Percentiles rank a stretch among this genome's conserved stretches.
Evolutionary conservation across 1,140 invertebrate genomes (phyloP).

Genomic region (Druon quercuslanigerum): DNA sequence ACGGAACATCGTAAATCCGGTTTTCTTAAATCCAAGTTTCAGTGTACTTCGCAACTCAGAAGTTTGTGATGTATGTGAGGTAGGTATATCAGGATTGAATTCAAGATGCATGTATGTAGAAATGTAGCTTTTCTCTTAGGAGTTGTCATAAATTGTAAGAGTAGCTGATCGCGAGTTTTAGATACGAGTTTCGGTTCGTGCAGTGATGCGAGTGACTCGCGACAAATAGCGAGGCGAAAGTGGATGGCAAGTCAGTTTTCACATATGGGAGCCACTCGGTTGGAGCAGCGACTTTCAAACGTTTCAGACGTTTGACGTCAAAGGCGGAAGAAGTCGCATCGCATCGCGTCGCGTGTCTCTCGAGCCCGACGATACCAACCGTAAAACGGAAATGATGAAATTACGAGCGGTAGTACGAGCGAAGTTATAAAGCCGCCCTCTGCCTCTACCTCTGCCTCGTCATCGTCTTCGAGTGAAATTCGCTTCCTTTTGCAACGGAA

Average conservation of each 20-base stretch:
- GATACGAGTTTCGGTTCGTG: neutral
- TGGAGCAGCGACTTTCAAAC: slow-evolving; percentile 50
- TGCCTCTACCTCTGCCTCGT: slow-evolving; percentile 47
- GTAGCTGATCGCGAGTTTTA: neutral
- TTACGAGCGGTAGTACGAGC: slow-evolving; percentile 53
- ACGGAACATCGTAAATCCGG: too few species aligned
- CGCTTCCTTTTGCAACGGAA: slow-evolving; percentile 42
- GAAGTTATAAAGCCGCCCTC: slow-evolving; percentile 48
- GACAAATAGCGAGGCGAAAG: slow-evolving; percentile 22
- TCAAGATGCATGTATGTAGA: neutral
- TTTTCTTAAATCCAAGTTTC: too few species aligned
- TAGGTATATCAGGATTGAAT: neutral
- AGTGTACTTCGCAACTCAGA: too few species aligned
- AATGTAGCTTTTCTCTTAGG: slow-evolving; percentile 4
- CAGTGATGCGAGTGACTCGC: slow-evolving; percentile 27
- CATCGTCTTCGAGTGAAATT: slow-evolving; percentile 40
- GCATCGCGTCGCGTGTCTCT: slow-evolving; percentile 49
- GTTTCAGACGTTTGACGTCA: slow-evolving; percentile 58
- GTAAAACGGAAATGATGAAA: slow-evolving; percentile 55
- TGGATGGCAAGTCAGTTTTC: slow-evolving; percentile 25
- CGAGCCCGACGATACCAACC: slow-evolving; percentile 50
- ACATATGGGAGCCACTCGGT: slow-evolving; percentile 37
- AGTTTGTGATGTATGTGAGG: too few species aligned
- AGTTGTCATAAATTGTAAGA: slow-evolving; percentile 12
- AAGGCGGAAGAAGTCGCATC: slow-evolving; percentile 46